These are phyloP conservation scores for Muscidifurax raptorellus DNA, from an alignment of 1,140 invertebrate species.

Conservation along the genomic window DNA sequence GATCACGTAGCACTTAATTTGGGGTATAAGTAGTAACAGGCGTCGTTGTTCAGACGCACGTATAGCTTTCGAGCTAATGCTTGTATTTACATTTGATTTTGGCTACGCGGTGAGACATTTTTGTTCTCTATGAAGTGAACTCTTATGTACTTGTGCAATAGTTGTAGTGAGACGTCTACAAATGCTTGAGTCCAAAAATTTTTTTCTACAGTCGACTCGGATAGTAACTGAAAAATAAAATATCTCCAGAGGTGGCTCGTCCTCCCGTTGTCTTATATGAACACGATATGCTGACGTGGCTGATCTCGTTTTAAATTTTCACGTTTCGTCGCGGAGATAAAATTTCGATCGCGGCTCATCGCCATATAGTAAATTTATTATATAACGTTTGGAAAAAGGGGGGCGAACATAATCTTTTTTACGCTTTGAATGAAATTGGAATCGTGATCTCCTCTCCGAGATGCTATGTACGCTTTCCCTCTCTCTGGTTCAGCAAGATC, in stretches of 20 bases:
- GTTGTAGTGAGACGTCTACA: no score
- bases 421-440: slow-evolving; percentile 21
- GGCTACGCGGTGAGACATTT: no score
- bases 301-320: neutral
- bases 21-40: neutral
- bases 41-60: neutral
- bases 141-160: no score
- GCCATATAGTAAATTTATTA: neutral
- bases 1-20: neutral
- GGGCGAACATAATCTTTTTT: neutral
- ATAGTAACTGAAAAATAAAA: no score
- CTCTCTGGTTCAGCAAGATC: neutral
- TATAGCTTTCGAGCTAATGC: neutral
- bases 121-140: no score
- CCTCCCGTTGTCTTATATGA: neutral
- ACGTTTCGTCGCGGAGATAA: neutral
- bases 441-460: slow-evolving; percentile 34
- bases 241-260: no score
- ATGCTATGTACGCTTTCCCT: neutral
- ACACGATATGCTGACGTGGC: neutral
- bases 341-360: neutral
- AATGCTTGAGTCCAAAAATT: no score
- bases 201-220: no score
- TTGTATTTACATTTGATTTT: neutral
- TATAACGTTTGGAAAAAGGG: neutral